Evolutionary conservation across 1,140 invertebrate species (phyloP).

Genomic region (Drosophila dunni): DNA sequence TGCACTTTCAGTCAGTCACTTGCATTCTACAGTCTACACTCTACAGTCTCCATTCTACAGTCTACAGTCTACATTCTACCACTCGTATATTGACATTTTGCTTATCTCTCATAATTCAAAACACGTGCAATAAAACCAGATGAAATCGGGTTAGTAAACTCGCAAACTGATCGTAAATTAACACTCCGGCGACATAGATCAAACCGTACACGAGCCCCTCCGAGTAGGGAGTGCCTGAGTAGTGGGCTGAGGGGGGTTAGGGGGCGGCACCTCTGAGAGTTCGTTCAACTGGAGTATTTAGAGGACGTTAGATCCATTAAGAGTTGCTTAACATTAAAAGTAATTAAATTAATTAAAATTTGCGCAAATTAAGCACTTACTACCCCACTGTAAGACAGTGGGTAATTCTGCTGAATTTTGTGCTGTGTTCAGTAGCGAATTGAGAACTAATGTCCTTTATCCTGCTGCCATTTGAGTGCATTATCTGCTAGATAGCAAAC

Average conservation of each 20-base stretch:
- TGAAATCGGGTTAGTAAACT: constrained; percentile 29
- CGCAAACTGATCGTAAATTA: constrained; percentile 43
- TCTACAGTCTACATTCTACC: too few species aligned
- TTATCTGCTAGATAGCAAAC: constrained; percentile 46
- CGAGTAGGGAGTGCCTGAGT: neutral
- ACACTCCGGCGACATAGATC: constrained; percentile 36
- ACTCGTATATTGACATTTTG: constrained; percentile 24
- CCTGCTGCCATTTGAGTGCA: constrained; percentile 11
- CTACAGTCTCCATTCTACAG: neutral
- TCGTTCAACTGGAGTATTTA: constrained; percentile 27
- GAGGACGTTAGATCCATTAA: constrained; percentile 27
- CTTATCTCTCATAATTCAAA: constrained; percentile 34
- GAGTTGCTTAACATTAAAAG: constrained; percentile 23
- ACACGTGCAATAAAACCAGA: constrained; percentile 26
- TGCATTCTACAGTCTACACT: neutral
- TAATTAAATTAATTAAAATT: constrained; percentile 38
- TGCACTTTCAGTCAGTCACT: neutral
- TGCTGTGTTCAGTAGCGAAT: neutral
- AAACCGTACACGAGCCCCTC: constrained; percentile 3
- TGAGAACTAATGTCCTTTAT: constrained; percentile 10
- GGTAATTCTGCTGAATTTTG: neutral
- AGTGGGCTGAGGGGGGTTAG: neutral
- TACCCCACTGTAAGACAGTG: neutral
- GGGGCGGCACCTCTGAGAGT: neutral
- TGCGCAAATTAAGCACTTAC: constrained; percentile 2